Conservation (phyloP, 2,797 vertebrate genomes). For the Esox masquinongy region DNA sequence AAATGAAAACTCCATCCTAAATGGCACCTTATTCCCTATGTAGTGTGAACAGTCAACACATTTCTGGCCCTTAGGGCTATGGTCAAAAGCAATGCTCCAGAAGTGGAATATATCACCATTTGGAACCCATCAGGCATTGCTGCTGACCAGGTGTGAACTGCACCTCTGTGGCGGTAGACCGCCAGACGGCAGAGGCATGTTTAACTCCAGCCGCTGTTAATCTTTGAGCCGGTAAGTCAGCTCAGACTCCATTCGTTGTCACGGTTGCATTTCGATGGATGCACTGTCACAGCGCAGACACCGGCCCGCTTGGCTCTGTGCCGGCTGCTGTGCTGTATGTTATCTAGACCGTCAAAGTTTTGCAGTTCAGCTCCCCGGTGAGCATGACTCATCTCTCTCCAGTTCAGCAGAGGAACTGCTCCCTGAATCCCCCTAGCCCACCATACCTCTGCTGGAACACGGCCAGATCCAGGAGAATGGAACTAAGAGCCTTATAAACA, state of each 20-base stretch:
- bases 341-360: slow-evolving; percentile 38
- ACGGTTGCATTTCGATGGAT: not conserved
- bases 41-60: not conserved
- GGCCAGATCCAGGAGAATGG: slow-evolving; percentile 11
- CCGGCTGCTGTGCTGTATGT: slow-evolving; percentile 51
- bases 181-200: not conserved
- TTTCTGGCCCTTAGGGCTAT: not conserved
- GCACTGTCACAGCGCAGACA: slow-evolving; percentile 9
- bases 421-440: slow-evolving; percentile 28
- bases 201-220: not conserved
- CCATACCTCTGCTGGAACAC: slow-evolving; percentile 2
- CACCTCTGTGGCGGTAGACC: not conserved
- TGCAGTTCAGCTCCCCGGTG: slow-evolving; percentile 41
- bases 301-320: slow-evolving; percentile 23
- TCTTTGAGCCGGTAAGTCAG: not conserved
- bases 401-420: slow-evolving; percentile 41
- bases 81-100: not conserved
- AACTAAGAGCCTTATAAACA: slow-evolving; percentile 8
- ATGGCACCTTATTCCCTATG: not conserved
- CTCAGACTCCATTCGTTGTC: not conserved
- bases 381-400: slow-evolving; percentile 39
- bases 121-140: not conserved
- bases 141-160: not conserved
- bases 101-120: not conserved
- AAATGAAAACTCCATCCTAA: not conserved